Percentiles rank a stretch among this genome's conserved stretches.
Evolutionary conservation across 2,888 invertebrate genomes (phyloP).

Genomic region (Ceriagrion tenellum): DNA sequence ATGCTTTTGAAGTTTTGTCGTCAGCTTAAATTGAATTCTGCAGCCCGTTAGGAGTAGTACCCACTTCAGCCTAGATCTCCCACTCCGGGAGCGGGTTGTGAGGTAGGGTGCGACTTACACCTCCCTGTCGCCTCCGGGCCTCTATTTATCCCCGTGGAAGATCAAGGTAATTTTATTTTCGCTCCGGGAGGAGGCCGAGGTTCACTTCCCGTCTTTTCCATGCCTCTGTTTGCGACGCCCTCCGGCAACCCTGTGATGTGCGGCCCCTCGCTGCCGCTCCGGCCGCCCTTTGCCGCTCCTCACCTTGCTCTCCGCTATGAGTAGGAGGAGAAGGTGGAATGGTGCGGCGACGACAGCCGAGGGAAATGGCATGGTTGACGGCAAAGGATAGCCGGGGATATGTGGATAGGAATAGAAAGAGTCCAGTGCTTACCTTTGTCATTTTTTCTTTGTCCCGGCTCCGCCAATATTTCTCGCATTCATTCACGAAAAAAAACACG

Average conservation of each 20-base stretch:
- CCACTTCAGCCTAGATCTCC: neutral
- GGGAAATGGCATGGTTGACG: neutral
- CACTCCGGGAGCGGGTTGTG: neutral
- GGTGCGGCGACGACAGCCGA: neutral
- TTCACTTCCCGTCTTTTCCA: too few species aligned
- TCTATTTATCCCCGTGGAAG: neutral
- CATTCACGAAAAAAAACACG: neutral
- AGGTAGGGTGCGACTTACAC: too few species aligned
- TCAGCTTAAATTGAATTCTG: neutral
- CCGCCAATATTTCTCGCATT: neutral
- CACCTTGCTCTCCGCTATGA: too few species aligned
- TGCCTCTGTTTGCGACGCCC: too few species aligned
- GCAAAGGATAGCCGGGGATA: neutral
- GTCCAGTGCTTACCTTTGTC: neutral
- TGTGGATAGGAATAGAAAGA: neutral
- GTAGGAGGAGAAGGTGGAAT: too few species aligned
- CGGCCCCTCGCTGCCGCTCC: too few species aligned
- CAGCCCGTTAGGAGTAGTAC: neutral
- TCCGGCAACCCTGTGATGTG: too few species aligned
- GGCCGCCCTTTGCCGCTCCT: too few species aligned
- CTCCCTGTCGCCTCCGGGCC: neutral
- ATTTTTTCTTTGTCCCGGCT: neutral
- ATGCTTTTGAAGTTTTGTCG: neutral
- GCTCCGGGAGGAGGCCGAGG: neutral
- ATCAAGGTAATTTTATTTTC: slow-evolving; percentile 9